A percentile compares a stretch with the other conserved stretches of the same genome.
Conservation (phyloP, 1,140 invertebrate genomes). For the Solenopsis fugax region DNA sequence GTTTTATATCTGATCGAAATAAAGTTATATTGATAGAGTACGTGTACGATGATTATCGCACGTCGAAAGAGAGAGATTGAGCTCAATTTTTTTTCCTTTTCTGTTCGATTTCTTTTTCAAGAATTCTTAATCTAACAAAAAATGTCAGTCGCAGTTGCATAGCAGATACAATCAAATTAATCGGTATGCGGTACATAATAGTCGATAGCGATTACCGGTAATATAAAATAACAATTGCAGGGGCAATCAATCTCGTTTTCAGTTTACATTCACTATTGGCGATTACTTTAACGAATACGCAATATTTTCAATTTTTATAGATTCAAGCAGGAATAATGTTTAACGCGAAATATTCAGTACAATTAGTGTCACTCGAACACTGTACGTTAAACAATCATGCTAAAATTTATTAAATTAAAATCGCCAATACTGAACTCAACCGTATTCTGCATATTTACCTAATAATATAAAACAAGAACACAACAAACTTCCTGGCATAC, state of each 20-base stretch:
- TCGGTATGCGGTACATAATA: conserved; percentile 55
- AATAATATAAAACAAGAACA: conserved; percentile 87
- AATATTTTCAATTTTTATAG: conserved; percentile 20
- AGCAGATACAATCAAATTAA: conserved; percentile 51
- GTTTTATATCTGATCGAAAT: conserved; percentile 60
- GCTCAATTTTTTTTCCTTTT: conserved; percentile 29
- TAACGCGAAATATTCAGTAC: conserved; percentile 63
- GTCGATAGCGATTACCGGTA: conserved; percentile 62
- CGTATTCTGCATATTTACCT: conserved; percentile 80
- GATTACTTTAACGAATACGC: conserved; percentile 63
- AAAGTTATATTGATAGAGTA: conserved; percentile 60
- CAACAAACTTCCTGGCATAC: conserved; percentile 86
- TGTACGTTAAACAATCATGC: conserved; percentile 60
- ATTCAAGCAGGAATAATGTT: conserved; percentile 34
- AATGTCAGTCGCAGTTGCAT: conserved; percentile 62
- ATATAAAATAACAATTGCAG: conserved; percentile 68
- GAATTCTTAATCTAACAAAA: conserved; percentile 54
- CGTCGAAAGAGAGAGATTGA: conserved; percentile 54
- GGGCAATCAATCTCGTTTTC: conserved; percentile 61
- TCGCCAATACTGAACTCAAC: conserved; percentile 80
- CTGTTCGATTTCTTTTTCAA: conserved; percentile 31
- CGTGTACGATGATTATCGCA: conserved; percentile 50
- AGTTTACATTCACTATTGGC: conserved; percentile 77
- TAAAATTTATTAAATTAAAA: conserved; percentile 75
- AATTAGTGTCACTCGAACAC: conserved; percentile 53